Evolutionary conservation across 2,797 vertebrate species (phyloP).

Genomic region (Sparus aurata): DNA sequence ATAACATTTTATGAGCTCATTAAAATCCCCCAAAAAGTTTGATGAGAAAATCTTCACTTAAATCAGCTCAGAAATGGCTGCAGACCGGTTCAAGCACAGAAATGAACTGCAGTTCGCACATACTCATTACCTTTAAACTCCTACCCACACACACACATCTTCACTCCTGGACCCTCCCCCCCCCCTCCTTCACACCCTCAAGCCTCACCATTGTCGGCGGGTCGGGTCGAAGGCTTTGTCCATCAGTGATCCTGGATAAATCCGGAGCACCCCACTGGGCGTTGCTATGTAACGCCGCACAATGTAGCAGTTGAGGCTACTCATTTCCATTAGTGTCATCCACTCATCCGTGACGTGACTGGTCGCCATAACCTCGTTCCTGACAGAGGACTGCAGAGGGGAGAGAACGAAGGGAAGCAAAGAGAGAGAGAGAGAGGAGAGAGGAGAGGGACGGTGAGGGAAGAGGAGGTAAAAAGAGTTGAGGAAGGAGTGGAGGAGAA

Average conservation of each 20-base stretch:
- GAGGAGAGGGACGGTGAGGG: conserved; percentile 8
- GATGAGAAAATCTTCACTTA: not conserved
- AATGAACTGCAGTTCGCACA: conserved; percentile 1
- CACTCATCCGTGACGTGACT: conserved; percentile 99
- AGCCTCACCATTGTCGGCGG: conserved; percentile 98
- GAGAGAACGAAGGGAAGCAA: not conserved
- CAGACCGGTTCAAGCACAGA: conserved; percentile 7
- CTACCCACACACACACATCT: conserved; percentile 24
- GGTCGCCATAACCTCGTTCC: conserved; percentile 99
- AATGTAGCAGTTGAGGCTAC: conserved; percentile 99
- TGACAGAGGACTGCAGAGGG: conserved; percentile 94
- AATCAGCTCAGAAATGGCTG: not conserved
- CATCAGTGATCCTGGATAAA: conserved; percentile 99
- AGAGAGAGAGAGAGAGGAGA: conserved; percentile 21
- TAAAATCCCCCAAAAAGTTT: not conserved
- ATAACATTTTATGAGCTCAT: not conserved
- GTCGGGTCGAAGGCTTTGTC: conserved; percentile 99
- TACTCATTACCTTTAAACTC: conserved; percentile 13
- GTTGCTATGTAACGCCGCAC: conserved; percentile 99
- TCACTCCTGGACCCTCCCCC: conserved; percentile 64
- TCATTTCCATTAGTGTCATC: conserved; percentile 99
- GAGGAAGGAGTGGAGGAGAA: not conserved
- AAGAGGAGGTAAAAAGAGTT: not conserved
- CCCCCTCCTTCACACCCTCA: conserved; percentile 54
- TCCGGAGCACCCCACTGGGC: conserved; percentile 99